Evolutionary conservation across 2,797 vertebrate genomes (phyloP).

Genomic region (Apogon talboti): DNA sequence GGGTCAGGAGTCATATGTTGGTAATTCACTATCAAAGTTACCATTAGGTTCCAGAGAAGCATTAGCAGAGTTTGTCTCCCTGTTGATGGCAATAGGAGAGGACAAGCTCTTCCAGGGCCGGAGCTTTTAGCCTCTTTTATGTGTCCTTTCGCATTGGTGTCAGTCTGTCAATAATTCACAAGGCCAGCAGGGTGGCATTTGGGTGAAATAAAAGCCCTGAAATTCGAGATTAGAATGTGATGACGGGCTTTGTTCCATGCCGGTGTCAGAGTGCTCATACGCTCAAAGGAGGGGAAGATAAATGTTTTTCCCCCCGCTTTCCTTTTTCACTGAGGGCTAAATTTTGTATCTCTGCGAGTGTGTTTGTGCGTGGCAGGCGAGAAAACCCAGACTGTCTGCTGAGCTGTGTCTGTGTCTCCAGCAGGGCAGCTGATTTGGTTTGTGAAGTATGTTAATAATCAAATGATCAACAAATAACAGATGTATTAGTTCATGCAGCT

Average conservation of each 20-base stretch:
- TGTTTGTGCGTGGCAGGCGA: slow-evolving; percentile 53
- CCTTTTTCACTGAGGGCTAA: slow-evolving; percentile 73
- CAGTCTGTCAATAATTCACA: slow-evolving; percentile 85
- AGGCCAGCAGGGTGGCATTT: slow-evolving; percentile 83
- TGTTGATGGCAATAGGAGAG: slow-evolving; percentile 75
- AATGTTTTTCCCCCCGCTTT: slow-evolving; percentile 69
- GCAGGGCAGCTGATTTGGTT: slow-evolving; percentile 87
- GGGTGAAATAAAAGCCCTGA: slow-evolving; percentile 82
- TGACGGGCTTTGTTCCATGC: slow-evolving; percentile 79
- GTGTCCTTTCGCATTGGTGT: slow-evolving; percentile 83
- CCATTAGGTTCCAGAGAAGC: slow-evolving; percentile 60
- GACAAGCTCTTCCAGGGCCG: slow-evolving; percentile 77
- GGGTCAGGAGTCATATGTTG: slow-evolving; percentile 65
- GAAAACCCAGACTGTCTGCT: slow-evolving; percentile 72
- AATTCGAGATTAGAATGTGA: slow-evolving; percentile 82
- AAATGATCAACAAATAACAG: slow-evolving; percentile 92
- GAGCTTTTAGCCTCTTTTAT: slow-evolving; percentile 83
- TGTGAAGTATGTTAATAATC: slow-evolving; percentile 92
- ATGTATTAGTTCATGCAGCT: slow-evolving; percentile 91
- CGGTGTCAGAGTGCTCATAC: slow-evolving; percentile 72
- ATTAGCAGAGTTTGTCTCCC: slow-evolving; percentile 64
- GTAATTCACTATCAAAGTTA: slow-evolving; percentile 56
- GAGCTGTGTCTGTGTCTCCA: slow-evolving; percentile 81
- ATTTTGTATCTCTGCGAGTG: slow-evolving; percentile 63
- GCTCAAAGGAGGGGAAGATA: slow-evolving; percentile 73